Evolutionary conservation across 2,888 invertebrate genomes (phyloP).

Genomic region (Macrophya alboannulata): DNA sequence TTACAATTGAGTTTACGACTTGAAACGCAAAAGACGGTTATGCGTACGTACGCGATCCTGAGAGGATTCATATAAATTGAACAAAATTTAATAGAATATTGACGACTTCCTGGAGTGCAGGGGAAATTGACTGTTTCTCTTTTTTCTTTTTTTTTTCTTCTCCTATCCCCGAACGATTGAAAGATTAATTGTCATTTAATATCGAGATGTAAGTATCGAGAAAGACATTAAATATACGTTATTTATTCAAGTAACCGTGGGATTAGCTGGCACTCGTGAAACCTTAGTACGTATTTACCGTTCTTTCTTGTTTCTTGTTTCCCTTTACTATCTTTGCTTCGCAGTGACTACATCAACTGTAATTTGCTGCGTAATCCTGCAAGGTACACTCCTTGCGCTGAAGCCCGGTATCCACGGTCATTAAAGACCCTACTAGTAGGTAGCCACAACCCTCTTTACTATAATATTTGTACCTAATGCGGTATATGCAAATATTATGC

Average conservation of each 20-base stretch:
- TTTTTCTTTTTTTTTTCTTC: not conserved
- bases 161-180: not conserved
- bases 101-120: conserved; percentile 25
- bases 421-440: conserved; percentile 31
- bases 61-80: not conserved
- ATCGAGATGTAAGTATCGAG: conserved; percentile 26
- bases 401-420: conserved; percentile 36
- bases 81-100: not conserved
- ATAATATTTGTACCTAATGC: conserved; percentile 23
- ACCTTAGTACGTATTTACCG: conserved; percentile 31
- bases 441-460: conserved; percentile 33
- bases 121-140: not conserved
- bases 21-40: conserved; percentile 8
- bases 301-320: conserved; percentile 22
- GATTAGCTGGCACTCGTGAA: conserved; percentile 24
- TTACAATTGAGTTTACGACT: conserved; percentile 39
- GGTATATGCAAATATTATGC: conserved; percentile 37
- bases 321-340: conserved; percentile 36
- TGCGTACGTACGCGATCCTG: not conserved
- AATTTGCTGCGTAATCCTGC: conserved; percentile 41
- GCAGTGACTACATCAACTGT: conserved; percentile 34
- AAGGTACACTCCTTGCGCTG: conserved; percentile 25
- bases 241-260: conserved; percentile 39
- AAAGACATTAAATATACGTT: conserved; percentile 11
- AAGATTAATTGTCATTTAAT: conserved; percentile 36